Evolutionary conservation across 2,797 vertebrate species (phyloP).

Genomic region (Semotilus atromaculatus): DNA sequence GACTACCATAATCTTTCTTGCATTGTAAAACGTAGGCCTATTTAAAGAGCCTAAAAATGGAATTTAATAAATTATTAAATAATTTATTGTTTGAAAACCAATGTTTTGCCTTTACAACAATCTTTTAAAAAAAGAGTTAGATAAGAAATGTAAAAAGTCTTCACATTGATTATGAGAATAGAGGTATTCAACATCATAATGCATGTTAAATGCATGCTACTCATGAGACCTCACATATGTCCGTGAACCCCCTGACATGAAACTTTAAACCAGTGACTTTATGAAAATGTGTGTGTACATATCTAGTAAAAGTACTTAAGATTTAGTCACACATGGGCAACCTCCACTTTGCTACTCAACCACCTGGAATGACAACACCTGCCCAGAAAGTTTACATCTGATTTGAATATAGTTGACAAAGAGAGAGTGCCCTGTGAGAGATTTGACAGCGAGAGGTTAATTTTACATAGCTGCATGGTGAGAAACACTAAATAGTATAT

Average conservation of each 20-base stretch:
- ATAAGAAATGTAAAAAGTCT: neutral
- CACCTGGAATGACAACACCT: slow-evolving; percentile 59
- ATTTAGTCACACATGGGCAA: slow-evolving; percentile 53
- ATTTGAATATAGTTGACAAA: slow-evolving; percentile 59
- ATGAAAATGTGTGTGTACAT: slow-evolving; percentile 61
- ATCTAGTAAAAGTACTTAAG: slow-evolving; percentile 56
- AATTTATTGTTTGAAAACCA: neutral
- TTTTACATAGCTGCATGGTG: slow-evolving; percentile 30
- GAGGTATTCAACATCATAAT: neutral
- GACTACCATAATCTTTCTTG: neutral
- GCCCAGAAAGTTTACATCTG: slow-evolving; percentile 55
- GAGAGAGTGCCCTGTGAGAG: slow-evolving; percentile 35
- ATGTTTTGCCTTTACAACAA: neutral
- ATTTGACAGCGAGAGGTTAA: slow-evolving; percentile 33
- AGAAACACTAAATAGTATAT: neutral
- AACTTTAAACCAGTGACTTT: slow-evolving; percentile 39
- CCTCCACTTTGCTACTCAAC: slow-evolving; percentile 59
- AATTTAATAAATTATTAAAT: neutral
- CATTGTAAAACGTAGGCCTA: neutral
- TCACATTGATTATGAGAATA: neutral
- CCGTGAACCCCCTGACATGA: slow-evolving; percentile 11
- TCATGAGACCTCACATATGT: neutral
- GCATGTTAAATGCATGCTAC: slow-evolving; percentile 6
- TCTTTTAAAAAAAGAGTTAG: neutral
- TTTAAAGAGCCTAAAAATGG: neutral